phyloP scores from a whole-genome alignment of 2,113 vertebrate species.

The Nansenia antarctica region DNA sequence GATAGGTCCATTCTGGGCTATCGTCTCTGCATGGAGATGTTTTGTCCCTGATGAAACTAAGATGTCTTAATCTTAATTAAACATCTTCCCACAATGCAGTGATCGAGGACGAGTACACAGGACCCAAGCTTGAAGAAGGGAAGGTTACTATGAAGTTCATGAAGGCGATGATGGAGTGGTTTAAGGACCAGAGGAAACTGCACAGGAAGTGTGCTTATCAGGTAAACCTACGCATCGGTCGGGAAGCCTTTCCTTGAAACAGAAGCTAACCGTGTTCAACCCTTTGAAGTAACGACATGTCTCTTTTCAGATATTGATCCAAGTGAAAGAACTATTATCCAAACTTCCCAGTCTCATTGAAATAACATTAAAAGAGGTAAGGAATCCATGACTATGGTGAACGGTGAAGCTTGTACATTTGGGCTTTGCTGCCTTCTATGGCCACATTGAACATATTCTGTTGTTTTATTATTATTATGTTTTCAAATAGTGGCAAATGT shows the following conservation, averaged over 20 bases:
- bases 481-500: too few relatives aligned
- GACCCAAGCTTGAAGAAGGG: constrained; percentile 90
- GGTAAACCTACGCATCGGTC: constrained; percentile 26
- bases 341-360: constrained; percentile 92
- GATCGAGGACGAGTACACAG: constrained; percentile 91
- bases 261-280: background rate
- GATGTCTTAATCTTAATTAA: too few relatives aligned
- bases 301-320: constrained; percentile 85
- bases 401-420: too few relatives aligned
- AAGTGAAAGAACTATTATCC: constrained; percentile 88
- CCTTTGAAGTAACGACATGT: background rate
- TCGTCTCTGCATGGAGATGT: too few relatives aligned
- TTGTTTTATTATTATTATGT: too few relatives aligned
- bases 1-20: too few relatives aligned
- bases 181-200: constrained; percentile 91
- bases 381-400: background rate
- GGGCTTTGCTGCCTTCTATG: background rate
- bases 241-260: too few relatives aligned
- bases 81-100: constrained; percentile 71
- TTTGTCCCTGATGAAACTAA: too few relatives aligned
- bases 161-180: constrained; percentile 94
- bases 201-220: constrained; percentile 95
- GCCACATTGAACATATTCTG: too few relatives aligned
- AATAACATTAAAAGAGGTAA: constrained; percentile 86
- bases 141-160: constrained; percentile 87